These are phyloP conservation scores for Cyclura pinguis DNA, from an alignment of 2,797 vertebrate species.

Conservation along the genomic window DNA sequence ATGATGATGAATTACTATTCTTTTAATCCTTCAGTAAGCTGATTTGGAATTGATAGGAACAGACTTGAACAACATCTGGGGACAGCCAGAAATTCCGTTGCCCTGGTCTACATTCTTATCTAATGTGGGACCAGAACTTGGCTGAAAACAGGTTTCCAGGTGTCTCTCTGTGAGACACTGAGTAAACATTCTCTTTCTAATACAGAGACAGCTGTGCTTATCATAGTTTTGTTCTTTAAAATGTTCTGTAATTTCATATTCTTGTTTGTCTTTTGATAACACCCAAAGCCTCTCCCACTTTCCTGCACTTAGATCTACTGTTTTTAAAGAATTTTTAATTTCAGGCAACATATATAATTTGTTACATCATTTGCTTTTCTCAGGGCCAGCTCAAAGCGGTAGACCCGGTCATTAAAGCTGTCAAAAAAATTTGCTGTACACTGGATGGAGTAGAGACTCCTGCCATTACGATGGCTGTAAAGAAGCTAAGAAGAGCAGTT, in stretches of 20 bases:
- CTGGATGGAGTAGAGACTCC: conserved; percentile 93
- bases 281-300: neutral
- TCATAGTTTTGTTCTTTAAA: neutral
- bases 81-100: no score
- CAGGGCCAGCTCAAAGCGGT: conserved; percentile 89
- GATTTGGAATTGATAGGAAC: neutral
- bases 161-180: neutral
- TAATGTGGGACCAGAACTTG: neutral
- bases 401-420: conserved; percentile 90
- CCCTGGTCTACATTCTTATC: no score
- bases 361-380: conserved; percentile 61
- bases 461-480: conserved; percentile 88
- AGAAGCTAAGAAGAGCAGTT: conserved; percentile 88
- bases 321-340: conserved; percentile 12
- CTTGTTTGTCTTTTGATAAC: neutral
- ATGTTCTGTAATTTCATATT: neutral
- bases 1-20: neutral
- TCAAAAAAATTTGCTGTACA: conserved; percentile 93
- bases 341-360: conserved; percentile 48
- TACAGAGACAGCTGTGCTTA: neutral
- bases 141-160: neutral
- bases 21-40: neutral
- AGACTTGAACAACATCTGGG: no score
- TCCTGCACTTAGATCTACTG: neutral
- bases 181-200: neutral